These are phyloP conservation scores for Crypturellus undulatus DNA, from an alignment of 2,113 vertebrate genomes.

Conservation along the genomic window DNA sequence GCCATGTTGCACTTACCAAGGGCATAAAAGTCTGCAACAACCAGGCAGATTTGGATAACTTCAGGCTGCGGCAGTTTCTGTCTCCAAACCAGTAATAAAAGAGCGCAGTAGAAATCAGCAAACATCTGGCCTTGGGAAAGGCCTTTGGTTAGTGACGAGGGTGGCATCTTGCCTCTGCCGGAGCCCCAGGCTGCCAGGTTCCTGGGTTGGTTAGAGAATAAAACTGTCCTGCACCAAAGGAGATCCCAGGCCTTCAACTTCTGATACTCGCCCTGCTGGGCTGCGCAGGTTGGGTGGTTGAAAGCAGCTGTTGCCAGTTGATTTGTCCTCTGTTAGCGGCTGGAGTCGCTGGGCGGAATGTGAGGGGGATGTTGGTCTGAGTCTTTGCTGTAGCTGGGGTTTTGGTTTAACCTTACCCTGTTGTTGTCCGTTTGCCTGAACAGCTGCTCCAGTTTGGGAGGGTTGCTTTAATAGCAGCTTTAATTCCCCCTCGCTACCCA, in stretches of 20 bases:
- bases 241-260: conserved; percentile 3
- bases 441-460: conserved; percentile 50
- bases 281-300: background rate
- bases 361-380: background rate
- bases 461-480: conserved; percentile 50
- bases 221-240: background rate
- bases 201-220: background rate
- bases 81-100: conserved; percentile 36
- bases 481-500: conserved; percentile 23
- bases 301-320: background rate
- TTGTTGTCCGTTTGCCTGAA: background rate
- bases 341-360: background rate
- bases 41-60: background rate
- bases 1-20: background rate
- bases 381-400: background rate
- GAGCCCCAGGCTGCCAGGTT: conserved; percentile 44
- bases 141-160: conserved; percentile 49
- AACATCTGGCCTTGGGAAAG: conserved; percentile 35
- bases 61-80: conserved; percentile 1
- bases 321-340: background rate
- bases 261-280: background rate
- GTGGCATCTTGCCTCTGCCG: background rate
- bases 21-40: background rate
- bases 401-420: conserved; percentile 58
- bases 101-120: conserved; percentile 45